Evolutionary conservation across 2,888 invertebrate species (phyloP).

Genomic region (Lasius platythorax): DNA sequence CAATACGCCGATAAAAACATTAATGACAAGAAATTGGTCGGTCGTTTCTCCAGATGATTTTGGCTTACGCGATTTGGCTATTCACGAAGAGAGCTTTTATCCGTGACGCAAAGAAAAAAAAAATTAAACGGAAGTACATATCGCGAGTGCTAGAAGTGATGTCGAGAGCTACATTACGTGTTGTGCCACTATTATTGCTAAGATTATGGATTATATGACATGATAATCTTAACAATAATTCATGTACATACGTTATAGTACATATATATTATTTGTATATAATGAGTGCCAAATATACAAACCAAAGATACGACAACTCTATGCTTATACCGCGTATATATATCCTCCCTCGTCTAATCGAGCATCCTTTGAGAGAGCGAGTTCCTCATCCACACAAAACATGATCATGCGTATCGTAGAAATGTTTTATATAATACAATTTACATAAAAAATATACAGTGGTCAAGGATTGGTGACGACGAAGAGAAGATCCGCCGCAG

Average conservation of each 20-base stretch:
- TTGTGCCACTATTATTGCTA: conserved; percentile 43
- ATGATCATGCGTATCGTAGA: conserved; percentile 67
- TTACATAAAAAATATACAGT: conserved; percentile 83
- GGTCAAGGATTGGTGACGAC: conserved; percentile 84
- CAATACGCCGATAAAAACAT: conserved; percentile 10
- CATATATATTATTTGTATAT: conserved; percentile 59
- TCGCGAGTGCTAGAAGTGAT: conserved; percentile 19
- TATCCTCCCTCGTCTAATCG: conserved; percentile 17
- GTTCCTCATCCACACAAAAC: conserved; percentile 41
- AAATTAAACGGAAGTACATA: conserved; percentile 10
- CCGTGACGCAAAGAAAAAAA: neutral
- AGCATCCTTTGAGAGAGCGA: conserved; percentile 54
- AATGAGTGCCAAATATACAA: conserved; percentile 81
- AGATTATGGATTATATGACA: conserved; percentile 23
- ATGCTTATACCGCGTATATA: conserved; percentile 14
- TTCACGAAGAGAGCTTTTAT: neutral
- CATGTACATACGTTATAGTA: neutral
- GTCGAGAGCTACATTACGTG: conserved; percentile 24
- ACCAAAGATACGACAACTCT: conserved; percentile 73
- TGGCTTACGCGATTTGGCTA: neutral
- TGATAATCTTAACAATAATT: conserved; percentile 21
- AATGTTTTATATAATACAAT: conserved; percentile 83
- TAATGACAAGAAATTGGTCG: neutral
- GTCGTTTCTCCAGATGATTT: conserved; percentile 10
- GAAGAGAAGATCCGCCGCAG: conserved; percentile 84